Conservation (phyloP, 2,888 invertebrate species). For the Clepsis dumicolana region DNA sequence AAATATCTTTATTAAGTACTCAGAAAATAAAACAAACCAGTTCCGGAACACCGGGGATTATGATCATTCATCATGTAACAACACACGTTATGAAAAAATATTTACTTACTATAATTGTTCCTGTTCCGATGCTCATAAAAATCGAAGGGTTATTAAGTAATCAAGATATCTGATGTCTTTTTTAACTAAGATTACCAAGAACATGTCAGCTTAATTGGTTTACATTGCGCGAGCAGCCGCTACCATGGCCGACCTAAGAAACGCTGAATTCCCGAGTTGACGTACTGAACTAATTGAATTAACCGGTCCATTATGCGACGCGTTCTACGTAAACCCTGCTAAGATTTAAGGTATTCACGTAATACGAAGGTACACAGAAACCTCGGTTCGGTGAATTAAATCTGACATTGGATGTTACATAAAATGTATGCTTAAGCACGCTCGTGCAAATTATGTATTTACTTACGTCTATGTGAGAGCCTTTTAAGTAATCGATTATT, state of each 20-base stretch:
- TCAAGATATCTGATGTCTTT: neutral
- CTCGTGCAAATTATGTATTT: neutral
- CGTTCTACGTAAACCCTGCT: conserved; percentile 21
- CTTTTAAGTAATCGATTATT: conserved; percentile 61
- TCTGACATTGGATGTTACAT: conserved; percentile 33
- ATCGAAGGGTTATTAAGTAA: conserved; percentile 1
- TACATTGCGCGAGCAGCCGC: neutral
- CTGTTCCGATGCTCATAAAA: neutral
- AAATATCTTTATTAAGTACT: too few relatives aligned
- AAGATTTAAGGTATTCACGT: conserved; percentile 27
- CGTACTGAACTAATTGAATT: conserved; percentile 39
- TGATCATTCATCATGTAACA: neutral
- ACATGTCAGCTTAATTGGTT: conserved; percentile 3
- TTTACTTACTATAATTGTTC: neutral
- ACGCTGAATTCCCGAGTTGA: conserved; percentile 3
- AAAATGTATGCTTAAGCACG: conserved; percentile 10
- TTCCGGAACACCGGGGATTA: neutral
- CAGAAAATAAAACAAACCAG: neutral
- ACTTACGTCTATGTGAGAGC: conserved; percentile 2
- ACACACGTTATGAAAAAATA: neutral
- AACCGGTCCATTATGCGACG: conserved; percentile 40
- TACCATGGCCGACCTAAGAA: conserved; percentile 2
- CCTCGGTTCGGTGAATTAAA: conserved; percentile 5
- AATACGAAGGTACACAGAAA: conserved; percentile 19
- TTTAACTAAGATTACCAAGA: too few relatives aligned